Percentiles rank a stretch among this genome's conserved stretches.
These are phyloP conservation scores for Amphiura filiformis DNA, from an alignment of 35 echinoderm and acorn worm genomes.

Conservation along the genomic window DNA sequence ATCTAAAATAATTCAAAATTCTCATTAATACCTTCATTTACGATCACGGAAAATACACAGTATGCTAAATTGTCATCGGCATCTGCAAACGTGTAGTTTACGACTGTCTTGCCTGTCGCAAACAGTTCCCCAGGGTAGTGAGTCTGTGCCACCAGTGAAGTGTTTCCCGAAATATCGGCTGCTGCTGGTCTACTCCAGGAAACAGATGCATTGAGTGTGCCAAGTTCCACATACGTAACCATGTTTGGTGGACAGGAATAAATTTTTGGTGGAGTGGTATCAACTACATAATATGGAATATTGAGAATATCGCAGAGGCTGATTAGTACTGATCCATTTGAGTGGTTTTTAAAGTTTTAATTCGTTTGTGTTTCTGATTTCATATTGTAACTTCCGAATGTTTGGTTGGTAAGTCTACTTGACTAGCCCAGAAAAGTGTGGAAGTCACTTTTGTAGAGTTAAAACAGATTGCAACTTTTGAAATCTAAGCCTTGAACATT, in stretches of 20 bases:
- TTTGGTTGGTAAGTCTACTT: no score
- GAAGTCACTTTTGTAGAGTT: no score
- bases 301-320: no score
- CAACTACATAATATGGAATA: no score
- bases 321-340: no score
- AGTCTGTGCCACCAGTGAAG: not conserved
- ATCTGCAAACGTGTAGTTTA: not conserved
- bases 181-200: not conserved
- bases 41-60: not conserved
- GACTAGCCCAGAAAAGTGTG: no score
- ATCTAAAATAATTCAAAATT: no score
- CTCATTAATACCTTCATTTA: not conserved
- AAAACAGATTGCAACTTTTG: no score
- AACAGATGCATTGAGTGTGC: not conserved
- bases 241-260: not conserved
- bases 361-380: no score
- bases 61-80: not conserved
- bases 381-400: no score
- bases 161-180: not conserved
- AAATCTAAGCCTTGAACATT: no score
- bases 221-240: not conserved
- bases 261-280: not conserved
- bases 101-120: not conserved
- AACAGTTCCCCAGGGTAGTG: not conserved
- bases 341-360: no score